phyloP scores from a whole-genome alignment of 2,888 invertebrate species.

The Tipula vernalis region DNA sequence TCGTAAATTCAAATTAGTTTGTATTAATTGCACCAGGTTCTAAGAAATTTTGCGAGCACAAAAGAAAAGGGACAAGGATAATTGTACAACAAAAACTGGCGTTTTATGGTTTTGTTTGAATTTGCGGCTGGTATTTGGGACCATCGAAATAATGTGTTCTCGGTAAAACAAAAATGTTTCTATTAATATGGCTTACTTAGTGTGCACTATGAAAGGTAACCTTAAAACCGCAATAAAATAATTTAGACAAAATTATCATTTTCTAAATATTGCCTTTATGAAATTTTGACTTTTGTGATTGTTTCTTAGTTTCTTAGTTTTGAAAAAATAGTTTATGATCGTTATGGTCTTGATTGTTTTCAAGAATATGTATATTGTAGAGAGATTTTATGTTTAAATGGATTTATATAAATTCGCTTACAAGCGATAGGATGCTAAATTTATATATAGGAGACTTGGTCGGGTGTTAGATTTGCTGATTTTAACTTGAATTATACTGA shows the following conservation, averaged over 20 bases:
- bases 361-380: neutral
- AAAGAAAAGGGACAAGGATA: neutral
- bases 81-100: neutral
- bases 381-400: neutral
- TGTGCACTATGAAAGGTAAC: neutral
- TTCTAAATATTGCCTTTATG: neutral
- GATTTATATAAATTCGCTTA: no score
- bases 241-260: neutral
- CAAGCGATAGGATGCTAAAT: neutral
- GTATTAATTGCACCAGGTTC: neutral
- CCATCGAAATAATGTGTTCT: neutral
- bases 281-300: neutral
- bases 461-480: neutral
- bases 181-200: neutral
- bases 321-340: neutral
- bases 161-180: neutral
- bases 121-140: neutral
- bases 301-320: no score
- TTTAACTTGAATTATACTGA: neutral
- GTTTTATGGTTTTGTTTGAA: neutral
- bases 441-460: no score
- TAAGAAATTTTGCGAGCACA: neutral
- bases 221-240: neutral
- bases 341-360: neutral
- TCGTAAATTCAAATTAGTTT: neutral